Evolutionary conservation across 2,888 invertebrate species (phyloP), one percentile per base, ranked within the genome.

Genomic region (Agrotis ipsilon): DNA sequence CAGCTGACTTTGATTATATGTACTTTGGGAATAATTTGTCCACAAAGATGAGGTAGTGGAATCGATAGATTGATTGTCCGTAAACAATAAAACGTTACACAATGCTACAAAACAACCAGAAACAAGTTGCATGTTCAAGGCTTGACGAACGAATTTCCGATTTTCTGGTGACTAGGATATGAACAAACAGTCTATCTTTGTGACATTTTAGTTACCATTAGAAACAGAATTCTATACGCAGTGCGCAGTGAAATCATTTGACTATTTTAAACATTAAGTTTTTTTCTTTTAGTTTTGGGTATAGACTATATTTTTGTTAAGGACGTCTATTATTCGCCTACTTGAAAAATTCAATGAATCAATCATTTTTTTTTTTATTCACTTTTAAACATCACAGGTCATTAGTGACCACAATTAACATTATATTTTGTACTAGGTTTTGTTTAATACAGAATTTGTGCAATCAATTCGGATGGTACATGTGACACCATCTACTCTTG

Each of bases 121-220:
- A 55, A 55, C 24, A n/a, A n/a, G n/a, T n/a, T n/a, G n/a, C 9
- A 75, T 49, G 32, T 49, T 72, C 45, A 68, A 75, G 49, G 55
- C 4, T 48, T 48, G 21, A 66, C 18, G 13, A 49, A 32, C 55
- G 32, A 49, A 57, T 75, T 72, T 75, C 68, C 57, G 49, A 57
- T 46, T 21, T 67, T 32, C 9, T 48, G 14, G 21, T 43, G 13
- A 11, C n/a, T 27, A 13, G 54, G 3, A 18, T 16, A 32, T 6
- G 6, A 14, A 18, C 21, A 18, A 72, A 7, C 5, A 14, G 13
- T 21, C 43, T 58, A 45, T 5, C 5, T 48, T 4, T 70, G 5
- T 18, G 43, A 27, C 4, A 43, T 11, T 18, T 67, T 67, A 6
- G 4, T 3, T 19, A 1, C 13, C 13, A 16, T 9, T 32, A 14